Percentiles rank a stretch among this genome's conserved stretches.
Evolutionary conservation across 2,797 vertebrate species (phyloP).

Genomic region (Vipera latastei): DNA sequence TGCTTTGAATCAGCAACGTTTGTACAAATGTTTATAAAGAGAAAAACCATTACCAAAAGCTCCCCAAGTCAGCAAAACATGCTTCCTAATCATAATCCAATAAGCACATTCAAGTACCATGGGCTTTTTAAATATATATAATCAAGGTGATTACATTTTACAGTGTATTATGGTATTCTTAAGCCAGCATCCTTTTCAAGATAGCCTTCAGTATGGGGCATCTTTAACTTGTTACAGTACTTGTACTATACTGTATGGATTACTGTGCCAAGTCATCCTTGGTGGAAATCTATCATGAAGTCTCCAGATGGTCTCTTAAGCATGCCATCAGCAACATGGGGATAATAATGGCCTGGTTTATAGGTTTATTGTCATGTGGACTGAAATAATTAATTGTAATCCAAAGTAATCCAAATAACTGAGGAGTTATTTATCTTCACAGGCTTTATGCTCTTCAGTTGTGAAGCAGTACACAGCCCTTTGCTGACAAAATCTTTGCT

Average conservation of each 20-base stretch:
- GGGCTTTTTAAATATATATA: background rate
- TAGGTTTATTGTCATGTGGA: background rate
- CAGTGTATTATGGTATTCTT: background rate
- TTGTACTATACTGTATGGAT: background rate
- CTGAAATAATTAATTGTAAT: background rate
- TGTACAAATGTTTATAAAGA: conserved; percentile 26
- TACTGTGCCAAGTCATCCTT: background rate
- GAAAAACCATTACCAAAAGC: conserved; percentile 28
- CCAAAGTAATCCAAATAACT: background rate
- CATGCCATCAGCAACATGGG: background rate
- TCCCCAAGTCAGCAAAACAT: background rate
- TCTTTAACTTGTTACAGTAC: background rate
- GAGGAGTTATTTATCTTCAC: background rate
- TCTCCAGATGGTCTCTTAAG: background rate
- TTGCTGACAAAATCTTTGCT: background rate
- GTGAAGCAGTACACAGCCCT: background rate
- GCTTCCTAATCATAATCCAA: background rate
- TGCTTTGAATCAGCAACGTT: conserved; percentile 55
- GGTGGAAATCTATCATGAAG: background rate
- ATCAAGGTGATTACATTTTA: background rate
- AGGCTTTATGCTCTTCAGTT: background rate
- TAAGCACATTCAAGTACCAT: background rate
- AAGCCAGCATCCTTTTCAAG: background rate
- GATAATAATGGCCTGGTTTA: background rate
- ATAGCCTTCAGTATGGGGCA: background rate